Conservation (phyloP, 2,888 invertebrate species). For the Heliconius sara region DNA sequence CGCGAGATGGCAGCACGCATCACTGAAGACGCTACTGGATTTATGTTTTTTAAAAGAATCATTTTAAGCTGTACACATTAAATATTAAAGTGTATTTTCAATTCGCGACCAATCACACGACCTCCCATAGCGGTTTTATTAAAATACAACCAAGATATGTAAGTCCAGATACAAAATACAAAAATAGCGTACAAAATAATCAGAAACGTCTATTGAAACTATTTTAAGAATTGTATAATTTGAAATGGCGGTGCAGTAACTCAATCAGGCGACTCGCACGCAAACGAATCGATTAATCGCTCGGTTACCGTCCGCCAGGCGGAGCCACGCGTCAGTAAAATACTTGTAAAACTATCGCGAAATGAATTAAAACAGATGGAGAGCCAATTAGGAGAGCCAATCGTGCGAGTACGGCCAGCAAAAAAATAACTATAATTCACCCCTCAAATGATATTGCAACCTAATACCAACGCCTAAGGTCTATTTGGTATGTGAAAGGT, state of each 20-base stretch:
- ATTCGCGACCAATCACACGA: conserved; percentile 39
- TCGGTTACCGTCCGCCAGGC: conserved; percentile 73
- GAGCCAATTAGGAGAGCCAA: conserved; percentile 83
- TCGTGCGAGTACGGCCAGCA: conserved; percentile 81
- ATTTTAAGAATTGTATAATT: conserved; percentile 43
- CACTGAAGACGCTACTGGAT: conserved; percentile 69
- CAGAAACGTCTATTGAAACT: conserved; percentile 22
- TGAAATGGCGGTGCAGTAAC: conserved; percentile 59
- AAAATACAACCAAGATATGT: conserved; percentile 2
- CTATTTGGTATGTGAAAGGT: conserved; percentile 54
- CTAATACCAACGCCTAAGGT: conserved; percentile 59
- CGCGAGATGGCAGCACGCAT: conserved; percentile 81
- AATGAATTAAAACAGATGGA: conserved; percentile 84
- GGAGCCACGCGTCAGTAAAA: conserved; percentile 83
- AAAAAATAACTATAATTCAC: conserved; percentile 65
- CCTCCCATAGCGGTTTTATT: conserved; percentile 51
- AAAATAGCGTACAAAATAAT: background rate
- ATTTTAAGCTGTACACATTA: conserved; percentile 57
- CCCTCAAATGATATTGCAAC: conserved; percentile 55
- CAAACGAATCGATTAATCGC: conserved; percentile 82
- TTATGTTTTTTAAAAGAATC: conserved; percentile 58
- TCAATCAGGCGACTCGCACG: conserved; percentile 73
- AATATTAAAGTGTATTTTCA: conserved; percentile 37
- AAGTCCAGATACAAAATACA: conserved; percentile 1
- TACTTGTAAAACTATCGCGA: conserved; percentile 84